These are phyloP conservation scores for Coryphaenoides rupestris DNA, from an alignment of 2,113 vertebrate genomes.

Conservation along the genomic window DNA sequence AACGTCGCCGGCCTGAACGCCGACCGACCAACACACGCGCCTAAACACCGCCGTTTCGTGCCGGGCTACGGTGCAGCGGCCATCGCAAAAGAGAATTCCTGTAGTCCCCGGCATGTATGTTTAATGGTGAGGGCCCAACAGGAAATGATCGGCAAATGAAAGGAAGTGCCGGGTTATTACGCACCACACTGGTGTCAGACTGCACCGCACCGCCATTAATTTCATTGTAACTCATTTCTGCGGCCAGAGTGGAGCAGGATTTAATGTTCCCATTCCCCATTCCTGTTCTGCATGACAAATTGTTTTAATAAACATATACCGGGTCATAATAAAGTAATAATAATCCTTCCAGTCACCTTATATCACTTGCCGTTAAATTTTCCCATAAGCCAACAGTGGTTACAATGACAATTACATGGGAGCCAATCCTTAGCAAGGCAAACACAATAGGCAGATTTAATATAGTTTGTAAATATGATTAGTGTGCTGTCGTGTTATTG, in stretches of 20 bases:
- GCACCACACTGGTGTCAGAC: slow-evolving; percentile 73
- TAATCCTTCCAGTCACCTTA: slow-evolving; percentile 98
- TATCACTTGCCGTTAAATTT: slow-evolving; percentile 99
- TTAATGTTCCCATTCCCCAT: slow-evolving; percentile 97
- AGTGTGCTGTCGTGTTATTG: slow-evolving; percentile 98
- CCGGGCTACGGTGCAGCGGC: slow-evolving; percentile 70
- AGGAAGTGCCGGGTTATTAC: slow-evolving; percentile 82
- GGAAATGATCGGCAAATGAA: slow-evolving; percentile 91
- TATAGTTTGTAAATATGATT: slow-evolving; percentile 99
- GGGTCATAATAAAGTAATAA: slow-evolving; percentile 99
- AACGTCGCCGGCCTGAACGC: slow-evolving; percentile 38
- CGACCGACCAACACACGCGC: slow-evolving; percentile 9
- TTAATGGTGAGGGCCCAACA: slow-evolving; percentile 90
- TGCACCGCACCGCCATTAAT: slow-evolving; percentile 83
- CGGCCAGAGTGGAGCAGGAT: slow-evolving; percentile 90
- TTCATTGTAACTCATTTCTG: slow-evolving; percentile 95
- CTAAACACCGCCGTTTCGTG: not conserved
- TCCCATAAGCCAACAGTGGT: slow-evolving; percentile 90
- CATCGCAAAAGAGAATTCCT: slow-evolving; percentile 73
- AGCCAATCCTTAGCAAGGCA: slow-evolving; percentile 89
- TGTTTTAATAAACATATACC: slow-evolving; percentile 99
- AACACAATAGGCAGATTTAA: slow-evolving; percentile 99
- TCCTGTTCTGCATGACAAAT: slow-evolving; percentile 99
- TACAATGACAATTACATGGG: slow-evolving; percentile 96
- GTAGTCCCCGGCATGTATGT: slow-evolving; percentile 84